Evolutionary conservation across 1,140 invertebrate genomes (phyloP).

Genomic region (Asbolus verrucosus): DNA sequence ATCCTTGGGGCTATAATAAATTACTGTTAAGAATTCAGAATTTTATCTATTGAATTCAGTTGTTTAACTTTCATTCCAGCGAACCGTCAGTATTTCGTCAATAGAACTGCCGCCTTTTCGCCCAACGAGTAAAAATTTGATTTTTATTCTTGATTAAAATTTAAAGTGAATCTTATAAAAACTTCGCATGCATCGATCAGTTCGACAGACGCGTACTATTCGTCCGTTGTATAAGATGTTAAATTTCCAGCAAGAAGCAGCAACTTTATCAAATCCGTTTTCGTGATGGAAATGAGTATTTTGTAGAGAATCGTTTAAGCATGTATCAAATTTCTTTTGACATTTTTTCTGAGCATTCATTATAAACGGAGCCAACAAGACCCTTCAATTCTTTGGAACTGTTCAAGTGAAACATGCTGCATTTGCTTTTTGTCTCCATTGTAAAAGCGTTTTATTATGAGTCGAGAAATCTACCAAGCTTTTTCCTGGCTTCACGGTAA

Average conservation of each 20-base stretch:
- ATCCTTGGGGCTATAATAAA: too few relatives aligned
- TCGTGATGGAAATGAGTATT: constrained; percentile 7
- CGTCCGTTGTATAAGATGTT: neutral
- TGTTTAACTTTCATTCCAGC: too few relatives aligned
- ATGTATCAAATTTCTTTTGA: neutral
- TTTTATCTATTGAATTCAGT: too few relatives aligned
- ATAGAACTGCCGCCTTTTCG: too few relatives aligned
- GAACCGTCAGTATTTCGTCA: too few relatives aligned
- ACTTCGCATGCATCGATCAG: neutral
- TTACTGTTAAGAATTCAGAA: too few relatives aligned
- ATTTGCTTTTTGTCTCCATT: constrained; percentile 19
- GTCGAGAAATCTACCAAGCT: neutral
- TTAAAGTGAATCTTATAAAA: neutral
- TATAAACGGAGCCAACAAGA: neutral
- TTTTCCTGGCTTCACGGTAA: constrained; percentile 2
- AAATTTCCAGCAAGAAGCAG: neutral
- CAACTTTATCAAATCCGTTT: too few relatives aligned
- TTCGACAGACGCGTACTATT: neutral
- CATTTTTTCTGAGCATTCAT: neutral
- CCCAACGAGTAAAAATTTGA: neutral
- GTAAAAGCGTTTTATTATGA: neutral
- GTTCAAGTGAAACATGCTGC: neutral
- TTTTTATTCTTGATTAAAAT: constrained; percentile 1
- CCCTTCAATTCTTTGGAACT: neutral
- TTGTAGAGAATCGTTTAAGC: neutral